Conservation (phyloP, 2,888 invertebrate species). For the Drosophila testacea region DNA sequence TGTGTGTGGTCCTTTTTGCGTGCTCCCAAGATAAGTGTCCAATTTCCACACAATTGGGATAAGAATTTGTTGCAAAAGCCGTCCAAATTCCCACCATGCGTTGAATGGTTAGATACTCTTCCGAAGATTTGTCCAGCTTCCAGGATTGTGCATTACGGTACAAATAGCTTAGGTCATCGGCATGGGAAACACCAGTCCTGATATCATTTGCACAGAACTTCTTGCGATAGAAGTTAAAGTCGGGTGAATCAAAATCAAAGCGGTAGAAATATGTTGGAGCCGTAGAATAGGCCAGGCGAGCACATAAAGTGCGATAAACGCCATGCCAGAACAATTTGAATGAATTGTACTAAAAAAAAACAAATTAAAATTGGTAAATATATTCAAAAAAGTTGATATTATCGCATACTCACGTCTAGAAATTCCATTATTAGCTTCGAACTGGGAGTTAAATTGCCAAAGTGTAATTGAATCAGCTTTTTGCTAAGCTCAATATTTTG, state of each 20-base stretch:
- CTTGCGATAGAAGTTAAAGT: constrained; percentile 74
- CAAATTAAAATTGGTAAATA: neutral
- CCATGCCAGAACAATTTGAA: constrained; percentile 82
- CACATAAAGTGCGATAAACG: constrained; percentile 69
- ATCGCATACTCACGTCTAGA: constrained; percentile 54
- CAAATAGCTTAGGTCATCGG: constrained; percentile 81
- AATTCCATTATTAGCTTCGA: constrained; percentile 43
- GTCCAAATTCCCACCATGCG: constrained; percentile 79
- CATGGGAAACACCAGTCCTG: constrained; percentile 77
- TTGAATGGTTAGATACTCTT: constrained; percentile 77
- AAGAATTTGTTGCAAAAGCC: constrained; percentile 73
- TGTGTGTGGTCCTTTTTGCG: constrained; percentile 47
- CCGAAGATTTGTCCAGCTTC: constrained; percentile 57
- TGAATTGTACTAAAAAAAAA: constrained; percentile 70
- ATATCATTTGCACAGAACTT: constrained; percentile 74
- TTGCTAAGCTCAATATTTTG: constrained; percentile 74
- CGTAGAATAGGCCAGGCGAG: constrained; percentile 63
- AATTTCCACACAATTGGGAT: constrained; percentile 76
- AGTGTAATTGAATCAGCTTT: constrained; percentile 70
- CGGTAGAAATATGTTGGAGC: constrained; percentile 80
- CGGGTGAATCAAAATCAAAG: constrained; percentile 81
- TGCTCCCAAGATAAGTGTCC: constrained; percentile 63
- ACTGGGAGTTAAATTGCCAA: constrained; percentile 69
- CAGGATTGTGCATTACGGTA: constrained; percentile 64
- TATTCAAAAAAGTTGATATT: neutral